A percentile compares a stretch with the other conserved stretches of the same genome.
Conservation (phyloP, 2,113 vertebrate species). For the Heterotilapia buettikoferi region DNA sequence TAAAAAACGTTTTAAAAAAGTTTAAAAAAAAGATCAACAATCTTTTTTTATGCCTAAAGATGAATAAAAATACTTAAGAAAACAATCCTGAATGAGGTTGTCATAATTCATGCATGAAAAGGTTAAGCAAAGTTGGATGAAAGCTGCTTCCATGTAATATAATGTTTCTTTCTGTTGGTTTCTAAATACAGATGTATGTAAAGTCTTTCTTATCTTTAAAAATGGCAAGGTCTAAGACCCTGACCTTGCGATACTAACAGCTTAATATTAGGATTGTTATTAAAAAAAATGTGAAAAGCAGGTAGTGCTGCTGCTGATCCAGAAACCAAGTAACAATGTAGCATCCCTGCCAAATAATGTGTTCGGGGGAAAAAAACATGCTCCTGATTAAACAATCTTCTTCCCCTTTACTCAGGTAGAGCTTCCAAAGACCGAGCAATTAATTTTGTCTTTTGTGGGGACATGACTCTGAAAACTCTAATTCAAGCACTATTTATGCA, state of each 20-base stretch:
- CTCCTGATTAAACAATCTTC: background rate
- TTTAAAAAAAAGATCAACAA: background rate
- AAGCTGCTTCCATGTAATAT: background rate
- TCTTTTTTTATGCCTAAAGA: background rate
- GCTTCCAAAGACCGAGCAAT: background rate
- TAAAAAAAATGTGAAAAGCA: background rate
- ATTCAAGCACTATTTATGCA: background rate
- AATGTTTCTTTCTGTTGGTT: background rate
- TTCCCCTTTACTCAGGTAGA: accelerated
- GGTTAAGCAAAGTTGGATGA: background rate
- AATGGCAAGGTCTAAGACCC: background rate
- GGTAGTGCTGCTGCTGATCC: too few species aligned
- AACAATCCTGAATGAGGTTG: background rate
- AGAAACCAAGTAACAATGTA: background rate
- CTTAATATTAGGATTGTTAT: background rate
- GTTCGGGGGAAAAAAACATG: accelerated
- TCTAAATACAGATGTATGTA: background rate
- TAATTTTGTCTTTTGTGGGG: background rate
- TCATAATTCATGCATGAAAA: background rate
- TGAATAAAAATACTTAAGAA: background rate
- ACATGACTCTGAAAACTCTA: background rate
- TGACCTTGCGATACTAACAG: accelerated
- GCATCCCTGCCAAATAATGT: background rate
- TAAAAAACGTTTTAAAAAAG: background rate
- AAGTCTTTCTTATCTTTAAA: background rate